Evolutionary conservation across 2,113 vertebrate genomes (phyloP).

Genomic region (Uropsilus gracilis): DNA sequence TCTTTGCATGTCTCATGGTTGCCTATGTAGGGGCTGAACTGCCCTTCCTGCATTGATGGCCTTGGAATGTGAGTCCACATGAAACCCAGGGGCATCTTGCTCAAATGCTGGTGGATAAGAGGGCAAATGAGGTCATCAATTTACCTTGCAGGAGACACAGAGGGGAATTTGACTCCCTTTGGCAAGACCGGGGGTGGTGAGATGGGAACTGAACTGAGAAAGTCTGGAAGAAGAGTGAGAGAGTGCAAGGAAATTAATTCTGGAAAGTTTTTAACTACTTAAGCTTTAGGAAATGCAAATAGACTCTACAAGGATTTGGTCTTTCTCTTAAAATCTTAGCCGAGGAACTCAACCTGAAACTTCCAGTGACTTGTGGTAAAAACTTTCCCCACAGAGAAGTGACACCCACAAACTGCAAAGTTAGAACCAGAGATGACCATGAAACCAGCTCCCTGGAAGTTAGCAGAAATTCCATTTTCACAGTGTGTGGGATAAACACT

Average conservation of each 20-base stretch:
- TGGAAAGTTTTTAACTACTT: not conserved
- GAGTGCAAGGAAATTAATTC: not conserved
- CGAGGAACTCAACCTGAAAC: not conserved
- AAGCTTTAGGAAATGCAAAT: not conserved
- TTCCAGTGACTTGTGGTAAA: not conserved
- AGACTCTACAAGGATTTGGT: not conserved
- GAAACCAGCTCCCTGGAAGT: not conserved
- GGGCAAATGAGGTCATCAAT: not conserved
- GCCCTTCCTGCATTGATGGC: not conserved
- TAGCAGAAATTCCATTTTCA: not conserved
- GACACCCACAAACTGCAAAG: not conserved
- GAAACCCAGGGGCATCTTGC: not conserved
- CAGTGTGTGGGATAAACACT: not conserved
- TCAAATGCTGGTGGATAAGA: not conserved
- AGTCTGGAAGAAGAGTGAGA: not conserved
- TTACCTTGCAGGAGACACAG: not conserved
- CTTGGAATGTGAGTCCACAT: not conserved
- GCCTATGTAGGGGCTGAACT: not conserved
- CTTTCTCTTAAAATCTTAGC: not conserved
- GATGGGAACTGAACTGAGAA: not conserved
- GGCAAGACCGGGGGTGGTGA: not conserved
- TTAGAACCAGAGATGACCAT: not conserved
- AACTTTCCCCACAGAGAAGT: not conserved
- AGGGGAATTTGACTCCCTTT: not conserved
- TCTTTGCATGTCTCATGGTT: not conserved